A percentile compares a stretch with the other conserved stretches of the same genome.
Evolutionary conservation across 2,797 vertebrate species (phyloP).

Genomic region (Netta rufina): DNA sequence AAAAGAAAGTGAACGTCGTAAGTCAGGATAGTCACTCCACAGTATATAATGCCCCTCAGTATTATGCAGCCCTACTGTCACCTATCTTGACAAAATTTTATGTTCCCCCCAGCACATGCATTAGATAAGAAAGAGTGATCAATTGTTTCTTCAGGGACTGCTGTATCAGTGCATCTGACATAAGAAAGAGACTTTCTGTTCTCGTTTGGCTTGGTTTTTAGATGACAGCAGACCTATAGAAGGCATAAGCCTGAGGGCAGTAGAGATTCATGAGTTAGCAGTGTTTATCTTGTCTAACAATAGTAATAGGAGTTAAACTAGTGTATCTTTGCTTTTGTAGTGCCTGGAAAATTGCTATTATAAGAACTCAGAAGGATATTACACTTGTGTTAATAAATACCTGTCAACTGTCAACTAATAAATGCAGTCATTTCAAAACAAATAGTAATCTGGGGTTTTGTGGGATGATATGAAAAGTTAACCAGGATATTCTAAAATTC

Average conservation of each 20-base stretch:
- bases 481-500: neutral
- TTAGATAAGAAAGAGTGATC: neutral
- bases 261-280: neutral
- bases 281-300: neutral
- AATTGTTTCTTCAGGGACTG: neutral
- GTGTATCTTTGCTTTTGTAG: neutral
- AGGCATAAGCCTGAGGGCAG: neutral
- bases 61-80: neutral
- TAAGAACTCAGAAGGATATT: neutral
- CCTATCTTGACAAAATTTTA: neutral
- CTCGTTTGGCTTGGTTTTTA: neutral
- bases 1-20: neutral
- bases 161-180: neutral
- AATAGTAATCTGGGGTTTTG: neutral
- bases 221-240: neutral
- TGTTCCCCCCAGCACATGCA: neutral
- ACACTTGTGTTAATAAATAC: neutral
- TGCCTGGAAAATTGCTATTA: neutral
- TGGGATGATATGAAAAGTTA: neutral
- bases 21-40: neutral
- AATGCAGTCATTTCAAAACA: neutral
- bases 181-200: neutral
- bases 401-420: neutral
- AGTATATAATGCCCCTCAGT: neutral
- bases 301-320: neutral